Percentiles rank a stretch among this genome's conserved stretches.
Conservation (phyloP, 2,888 invertebrate species). For the Rhingia campestris region DNA sequence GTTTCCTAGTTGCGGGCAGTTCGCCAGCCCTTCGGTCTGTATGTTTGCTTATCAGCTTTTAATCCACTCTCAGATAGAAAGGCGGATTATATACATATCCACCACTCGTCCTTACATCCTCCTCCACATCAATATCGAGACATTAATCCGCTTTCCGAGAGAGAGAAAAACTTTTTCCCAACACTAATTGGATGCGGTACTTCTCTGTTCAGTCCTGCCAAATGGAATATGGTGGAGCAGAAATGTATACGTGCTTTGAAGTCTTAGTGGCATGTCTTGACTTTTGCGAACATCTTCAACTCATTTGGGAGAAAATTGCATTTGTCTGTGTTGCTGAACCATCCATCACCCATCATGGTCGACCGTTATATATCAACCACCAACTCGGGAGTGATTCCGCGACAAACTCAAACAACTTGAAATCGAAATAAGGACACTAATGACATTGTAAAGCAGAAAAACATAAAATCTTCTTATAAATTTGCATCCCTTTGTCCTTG, state of each 20-base stretch:
- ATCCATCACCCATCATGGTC: constrained; percentile 19
- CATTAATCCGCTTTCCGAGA: constrained; percentile 68
- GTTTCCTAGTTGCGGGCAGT: constrained; percentile 27
- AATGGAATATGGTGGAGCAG: background rate
- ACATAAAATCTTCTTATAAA: constrained; percentile 68
- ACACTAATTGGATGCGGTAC: constrained; percentile 71
- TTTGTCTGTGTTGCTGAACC: constrained; percentile 26
- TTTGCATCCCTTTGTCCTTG: constrained; percentile 66
- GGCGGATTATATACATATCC: constrained; percentile 53
- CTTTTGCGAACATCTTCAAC: constrained; percentile 47
- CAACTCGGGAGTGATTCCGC: constrained; percentile 42
- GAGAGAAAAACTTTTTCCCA: constrained; percentile 48
- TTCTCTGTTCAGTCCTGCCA: constrained; percentile 30
- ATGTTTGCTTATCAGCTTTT: constrained; percentile 36
- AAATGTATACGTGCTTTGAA: constrained; percentile 23
- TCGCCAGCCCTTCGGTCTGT: background rate
- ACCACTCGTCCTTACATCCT: constrained; percentile 27
- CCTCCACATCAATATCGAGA: constrained; percentile 57
- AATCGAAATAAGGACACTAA: constrained; percentile 71
- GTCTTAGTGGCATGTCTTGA: constrained; percentile 41
- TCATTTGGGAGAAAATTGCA: constrained; percentile 58
- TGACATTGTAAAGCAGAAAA: constrained; percentile 59
- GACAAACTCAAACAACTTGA: constrained; percentile 60
- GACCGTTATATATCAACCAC: constrained; percentile 1
- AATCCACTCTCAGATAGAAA: constrained; percentile 47